phyloP scores from a whole-genome alignment of 2,888 invertebrate genomes.

The Argyresthia albistria region DNA sequence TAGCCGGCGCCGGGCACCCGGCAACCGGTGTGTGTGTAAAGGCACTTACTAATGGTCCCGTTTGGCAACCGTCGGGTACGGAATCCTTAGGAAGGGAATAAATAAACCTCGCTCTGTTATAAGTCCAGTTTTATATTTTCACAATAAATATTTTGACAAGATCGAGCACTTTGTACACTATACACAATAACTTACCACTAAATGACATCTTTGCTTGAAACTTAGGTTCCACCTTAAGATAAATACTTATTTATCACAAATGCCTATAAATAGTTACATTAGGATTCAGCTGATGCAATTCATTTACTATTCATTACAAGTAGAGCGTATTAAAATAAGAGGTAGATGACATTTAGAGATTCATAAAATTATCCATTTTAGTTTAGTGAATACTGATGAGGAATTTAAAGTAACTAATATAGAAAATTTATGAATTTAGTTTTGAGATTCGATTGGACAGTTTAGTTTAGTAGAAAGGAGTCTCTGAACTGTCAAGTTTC shows the following conservation, averaged over 20 bases:
- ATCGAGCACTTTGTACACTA: constrained; percentile 65
- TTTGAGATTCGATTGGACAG: neutral
- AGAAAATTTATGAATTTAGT: no score
- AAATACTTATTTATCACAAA: constrained; percentile 45
- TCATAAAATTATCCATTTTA: constrained; percentile 39
- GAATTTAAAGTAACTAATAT: constrained; percentile 10
- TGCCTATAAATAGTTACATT: constrained; percentile 19
- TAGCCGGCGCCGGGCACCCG: no score
- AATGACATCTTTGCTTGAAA: constrained; percentile 11
- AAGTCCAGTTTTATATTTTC: constrained; percentile 34
- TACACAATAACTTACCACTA: constrained; percentile 18
- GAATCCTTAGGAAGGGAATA: neutral
- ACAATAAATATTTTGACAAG: constrained; percentile 70
- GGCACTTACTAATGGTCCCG: no score
- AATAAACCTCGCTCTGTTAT: neutral
- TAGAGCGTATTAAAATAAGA: constrained; percentile 44
- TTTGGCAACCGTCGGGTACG: no score
- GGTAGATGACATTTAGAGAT: constrained; percentile 66
- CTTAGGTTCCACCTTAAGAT: constrained; percentile 6
- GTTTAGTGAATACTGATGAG: constrained; percentile 60
- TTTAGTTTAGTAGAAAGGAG: no score
- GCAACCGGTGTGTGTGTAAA: no score
- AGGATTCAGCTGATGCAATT: constrained; percentile 47
- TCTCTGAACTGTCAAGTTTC: no score
- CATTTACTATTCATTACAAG: constrained; percentile 35